These are phyloP conservation scores for Chelonia mydas DNA, from an alignment of 2,797 vertebrate genomes.

Conservation along the genomic window DNA sequence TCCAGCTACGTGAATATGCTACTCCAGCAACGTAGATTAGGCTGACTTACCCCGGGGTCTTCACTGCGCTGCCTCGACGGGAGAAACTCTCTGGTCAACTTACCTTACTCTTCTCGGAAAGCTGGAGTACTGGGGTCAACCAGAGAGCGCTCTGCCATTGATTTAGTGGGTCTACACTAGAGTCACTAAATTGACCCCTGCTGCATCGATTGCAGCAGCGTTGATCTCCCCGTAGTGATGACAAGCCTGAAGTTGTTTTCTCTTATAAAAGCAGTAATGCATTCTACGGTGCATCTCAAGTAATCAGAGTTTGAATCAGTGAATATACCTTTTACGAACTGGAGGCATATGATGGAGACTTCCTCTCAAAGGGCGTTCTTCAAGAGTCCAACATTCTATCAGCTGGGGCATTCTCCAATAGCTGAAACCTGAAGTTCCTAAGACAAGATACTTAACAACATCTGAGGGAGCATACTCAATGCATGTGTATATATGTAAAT, in stretches of 20 bases:
- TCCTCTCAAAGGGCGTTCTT: constrained; percentile 77
- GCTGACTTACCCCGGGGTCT: too few relatives aligned
- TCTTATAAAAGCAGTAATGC: neutral
- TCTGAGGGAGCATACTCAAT: neutral
- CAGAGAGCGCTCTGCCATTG: too few relatives aligned
- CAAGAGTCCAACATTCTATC: constrained; percentile 82
- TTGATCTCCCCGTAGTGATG: too few relatives aligned
- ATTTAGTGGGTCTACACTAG: too few relatives aligned
- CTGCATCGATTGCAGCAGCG: too few relatives aligned
- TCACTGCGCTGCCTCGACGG: too few relatives aligned
- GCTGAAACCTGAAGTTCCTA: constrained; percentile 77
- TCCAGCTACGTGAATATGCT: too few relatives aligned
- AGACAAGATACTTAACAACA: neutral
- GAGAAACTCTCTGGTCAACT: too few relatives aligned
- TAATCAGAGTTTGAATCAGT: neutral
- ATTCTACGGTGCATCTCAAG: neutral
- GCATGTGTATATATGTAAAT: neutral
- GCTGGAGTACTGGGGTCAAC: too few relatives aligned
- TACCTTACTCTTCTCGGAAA: too few relatives aligned
- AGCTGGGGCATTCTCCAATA: constrained; percentile 81
- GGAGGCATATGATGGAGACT: constrained; percentile 74
- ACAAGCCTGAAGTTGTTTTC: neutral
- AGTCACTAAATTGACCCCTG: too few relatives aligned
- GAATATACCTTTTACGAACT: constrained; percentile 75
- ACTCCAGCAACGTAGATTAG: too few relatives aligned